Percentiles rank a stretch among this genome's conserved stretches.
phyloP scores from a whole-genome alignment of 2,797 vertebrate genomes.

The Astyanax mexicanus region DNA sequence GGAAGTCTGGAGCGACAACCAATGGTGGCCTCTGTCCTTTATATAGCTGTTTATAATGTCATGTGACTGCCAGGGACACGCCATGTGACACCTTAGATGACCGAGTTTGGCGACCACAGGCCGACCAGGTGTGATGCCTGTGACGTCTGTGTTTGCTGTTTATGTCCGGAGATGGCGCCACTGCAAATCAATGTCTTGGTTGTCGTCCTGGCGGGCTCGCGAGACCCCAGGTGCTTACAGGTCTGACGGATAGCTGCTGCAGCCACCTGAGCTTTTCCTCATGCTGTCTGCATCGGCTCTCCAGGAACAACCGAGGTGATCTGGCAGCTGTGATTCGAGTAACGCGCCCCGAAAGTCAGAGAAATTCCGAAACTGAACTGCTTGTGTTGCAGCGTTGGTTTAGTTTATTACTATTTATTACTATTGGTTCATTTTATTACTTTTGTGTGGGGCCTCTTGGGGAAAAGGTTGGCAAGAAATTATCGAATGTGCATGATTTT shows the following conservation, averaged over 20 bases:
- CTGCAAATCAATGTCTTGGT: background rate
- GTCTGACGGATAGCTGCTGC: slow-evolving; percentile 1
- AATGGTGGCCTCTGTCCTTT: background rate
- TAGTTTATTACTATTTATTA: too few relatives aligned
- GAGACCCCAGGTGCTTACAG: slow-evolving; percentile 6
- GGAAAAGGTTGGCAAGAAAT: too few relatives aligned
- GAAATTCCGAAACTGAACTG: background rate
- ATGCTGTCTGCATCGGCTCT: background rate
- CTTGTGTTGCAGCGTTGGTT: background rate
- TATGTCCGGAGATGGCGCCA: slow-evolving; percentile 8
- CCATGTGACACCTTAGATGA: background rate
- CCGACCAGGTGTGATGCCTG: background rate
- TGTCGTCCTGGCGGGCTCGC: background rate
- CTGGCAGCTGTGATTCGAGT: slow-evolving; percentile 16
- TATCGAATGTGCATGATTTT: too few relatives aligned
- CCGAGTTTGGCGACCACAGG: background rate
- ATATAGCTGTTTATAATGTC: background rate
- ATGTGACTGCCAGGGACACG: background rate
- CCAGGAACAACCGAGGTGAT: background rate
- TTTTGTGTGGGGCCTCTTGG: too few relatives aligned
- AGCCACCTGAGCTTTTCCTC: slow-evolving; percentile 25
- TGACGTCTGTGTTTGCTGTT: background rate
- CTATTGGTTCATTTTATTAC: too few relatives aligned
- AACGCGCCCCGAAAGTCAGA: background rate
- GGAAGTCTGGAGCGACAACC: background rate